Evolutionary conservation across 2,888 invertebrate genomes (phyloP).

Genomic region (Hirtodrosophila cameraria): DNA sequence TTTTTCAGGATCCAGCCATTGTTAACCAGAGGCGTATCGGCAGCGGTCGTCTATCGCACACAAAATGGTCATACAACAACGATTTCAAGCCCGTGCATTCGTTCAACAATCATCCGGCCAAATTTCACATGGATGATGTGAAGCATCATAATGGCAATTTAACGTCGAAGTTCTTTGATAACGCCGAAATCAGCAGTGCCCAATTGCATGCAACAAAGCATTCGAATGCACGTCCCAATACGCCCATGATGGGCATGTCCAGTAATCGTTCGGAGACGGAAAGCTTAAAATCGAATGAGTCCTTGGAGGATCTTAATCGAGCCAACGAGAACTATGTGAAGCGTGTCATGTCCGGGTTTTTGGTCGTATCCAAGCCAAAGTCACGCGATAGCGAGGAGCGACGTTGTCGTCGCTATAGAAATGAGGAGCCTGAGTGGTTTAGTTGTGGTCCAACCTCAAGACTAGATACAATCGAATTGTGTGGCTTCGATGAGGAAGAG

Average conservation of each 20-base stretch:
- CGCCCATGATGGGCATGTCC: conserved; percentile 61
- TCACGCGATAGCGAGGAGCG: conserved; percentile 78
- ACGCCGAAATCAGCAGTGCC: conserved; percentile 52
- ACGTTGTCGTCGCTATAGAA: conserved; percentile 73
- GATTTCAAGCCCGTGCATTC: conserved; percentile 39
- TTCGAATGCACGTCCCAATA: conserved; percentile 56
- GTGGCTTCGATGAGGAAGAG: conserved; percentile 82
- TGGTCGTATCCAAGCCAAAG: conserved; percentile 80
- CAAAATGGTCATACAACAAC: conserved; percentile 71
- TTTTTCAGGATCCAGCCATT: conserved; percentile 79
- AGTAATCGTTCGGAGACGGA: conserved; percentile 58
- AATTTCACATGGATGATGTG: conserved; percentile 43
- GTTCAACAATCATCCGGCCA: conserved; percentile 43
- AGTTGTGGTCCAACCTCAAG: conserved; percentile 83
- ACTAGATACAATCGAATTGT: conserved; percentile 82
- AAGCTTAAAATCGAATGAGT: conserved; percentile 60
- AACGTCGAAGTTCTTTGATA: conserved; percentile 67
- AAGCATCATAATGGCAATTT: conserved; percentile 36
- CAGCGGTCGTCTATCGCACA: conserved; percentile 81
- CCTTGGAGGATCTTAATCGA: conserved; percentile 59
- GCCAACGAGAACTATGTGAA: conserved; percentile 82
- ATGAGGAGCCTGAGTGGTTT: conserved; percentile 83
- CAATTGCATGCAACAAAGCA: conserved; percentile 15
- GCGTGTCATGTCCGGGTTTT: conserved; percentile 78
- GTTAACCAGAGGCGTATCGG: conserved; percentile 82